A percentile compares a stretch with the other conserved stretches of the same genome.
Conservation (phyloP, 2,888 invertebrate species). For the Magallana nippona region DNA sequence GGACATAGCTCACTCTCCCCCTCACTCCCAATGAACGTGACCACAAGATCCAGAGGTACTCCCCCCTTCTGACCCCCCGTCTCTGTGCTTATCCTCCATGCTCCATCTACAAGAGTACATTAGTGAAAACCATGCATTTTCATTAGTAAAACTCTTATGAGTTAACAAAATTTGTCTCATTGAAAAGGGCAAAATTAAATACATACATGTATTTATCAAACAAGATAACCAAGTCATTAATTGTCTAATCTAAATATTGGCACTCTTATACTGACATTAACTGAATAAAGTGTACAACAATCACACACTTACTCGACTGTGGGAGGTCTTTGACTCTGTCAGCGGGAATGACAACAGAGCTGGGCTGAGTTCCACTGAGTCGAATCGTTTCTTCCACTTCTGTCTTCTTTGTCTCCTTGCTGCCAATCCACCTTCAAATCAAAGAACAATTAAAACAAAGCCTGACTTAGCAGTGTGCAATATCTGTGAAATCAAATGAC, state of each 20-base stretch:
- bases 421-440: constrained; percentile 67
- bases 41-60: constrained; percentile 62
- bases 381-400: constrained; percentile 67
- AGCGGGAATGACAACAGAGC: constrained; percentile 65
- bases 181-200: no score
- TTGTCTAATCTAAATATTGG: no score
- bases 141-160: no score
- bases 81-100: constrained; percentile 66
- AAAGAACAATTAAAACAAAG: no score
- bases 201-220: no score
- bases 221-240: no score
- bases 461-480: no score
- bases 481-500: not conserved
- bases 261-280: no score
- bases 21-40: constrained; percentile 71
- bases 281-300: not conserved
- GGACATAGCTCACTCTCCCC: constrained; percentile 65
- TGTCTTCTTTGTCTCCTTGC: constrained; percentile 53
- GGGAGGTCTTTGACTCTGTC: constrained; percentile 59
- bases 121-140: not conserved
- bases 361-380: constrained; percentile 60
- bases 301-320: constrained; percentile 59
- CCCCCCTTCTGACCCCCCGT: constrained; percentile 66
- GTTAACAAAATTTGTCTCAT: no score
- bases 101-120: constrained; percentile 66